These are phyloP conservation scores for Parapristionchus giblindavisi DNA, from an alignment of 2,888 invertebrate species.

Conservation along the genomic window DNA sequence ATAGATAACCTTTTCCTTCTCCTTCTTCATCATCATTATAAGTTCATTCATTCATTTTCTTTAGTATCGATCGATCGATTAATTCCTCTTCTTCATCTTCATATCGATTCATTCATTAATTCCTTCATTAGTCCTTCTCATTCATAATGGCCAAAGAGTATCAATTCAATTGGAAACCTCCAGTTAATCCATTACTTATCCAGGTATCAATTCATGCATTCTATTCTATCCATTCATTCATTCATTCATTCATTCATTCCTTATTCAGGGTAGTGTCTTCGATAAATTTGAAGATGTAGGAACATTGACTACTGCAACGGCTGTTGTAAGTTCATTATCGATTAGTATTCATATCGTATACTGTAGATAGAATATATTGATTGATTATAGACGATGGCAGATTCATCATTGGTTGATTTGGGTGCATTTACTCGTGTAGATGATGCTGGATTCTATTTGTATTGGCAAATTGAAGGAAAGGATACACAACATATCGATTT, in stretches of 20 bases:
- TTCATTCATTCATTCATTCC: too few relatives aligned
- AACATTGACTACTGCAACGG: conserved; percentile 11
- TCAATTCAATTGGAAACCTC: conserved; percentile 97
- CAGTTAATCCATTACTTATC: conserved; percentile 86
- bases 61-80: too few relatives aligned
- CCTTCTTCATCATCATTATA: too few relatives aligned
- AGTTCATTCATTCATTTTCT: too few relatives aligned
- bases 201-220: neutral
- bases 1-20: too few relatives aligned
- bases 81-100: too few relatives aligned
- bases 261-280: conserved; percentile 83
- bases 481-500: conserved; percentile 98
- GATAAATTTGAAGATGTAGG: conserved; percentile 93
- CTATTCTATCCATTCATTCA: neutral
- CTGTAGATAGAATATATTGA: neutral
- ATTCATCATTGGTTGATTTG: conserved; percentile 63
- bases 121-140: too few relatives aligned
- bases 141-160: conserved; percentile 90
- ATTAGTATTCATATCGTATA: neutral
- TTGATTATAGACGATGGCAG: neutral
- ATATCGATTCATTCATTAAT: too few relatives aligned
- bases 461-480: conserved; percentile 75
- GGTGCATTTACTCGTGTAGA: conserved; percentile 73
- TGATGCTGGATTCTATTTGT: conserved; percentile 74
- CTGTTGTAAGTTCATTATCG: neutral